These are phyloP conservation scores for Carcinoscorpius rotundicauda DNA, from an alignment of 1,140 invertebrate species.

Conservation along the genomic window DNA sequence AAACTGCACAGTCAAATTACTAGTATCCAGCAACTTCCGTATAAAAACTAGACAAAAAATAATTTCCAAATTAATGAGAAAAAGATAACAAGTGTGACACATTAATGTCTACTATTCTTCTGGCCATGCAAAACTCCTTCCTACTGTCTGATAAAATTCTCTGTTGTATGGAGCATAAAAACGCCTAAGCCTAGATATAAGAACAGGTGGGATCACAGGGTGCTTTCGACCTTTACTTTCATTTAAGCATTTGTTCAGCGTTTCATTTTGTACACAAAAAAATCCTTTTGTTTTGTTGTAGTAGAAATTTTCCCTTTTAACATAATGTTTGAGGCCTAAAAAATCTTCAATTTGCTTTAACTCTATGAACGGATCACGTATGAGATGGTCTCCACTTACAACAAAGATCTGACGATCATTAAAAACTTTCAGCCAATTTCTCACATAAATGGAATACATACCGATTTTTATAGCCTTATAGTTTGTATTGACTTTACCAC, in stretches of 20 bases:
- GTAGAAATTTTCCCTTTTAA: slow-evolving; percentile 37
- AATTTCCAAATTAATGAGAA: too few species aligned
- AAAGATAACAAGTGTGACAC: too few species aligned
- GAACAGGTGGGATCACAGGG: slow-evolving; percentile 28
- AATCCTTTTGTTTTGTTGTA: slow-evolving; percentile 43
- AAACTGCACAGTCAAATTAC: too few species aligned
- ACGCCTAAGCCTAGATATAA: slow-evolving; percentile 27
- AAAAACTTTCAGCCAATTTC: slow-evolving; percentile 56
- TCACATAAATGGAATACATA: slow-evolving; percentile 71
- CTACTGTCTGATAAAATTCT: slow-evolving; percentile 29
- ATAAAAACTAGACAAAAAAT: too few species aligned
- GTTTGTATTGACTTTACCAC: slow-evolving; percentile 66
- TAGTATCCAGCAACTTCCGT: too few species aligned
- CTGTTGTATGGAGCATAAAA: slow-evolving; percentile 32
- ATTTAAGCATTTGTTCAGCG: slow-evolving; percentile 29
- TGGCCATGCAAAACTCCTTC: slow-evolving; percentile 27
- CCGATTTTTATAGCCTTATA: slow-evolving; percentile 65
- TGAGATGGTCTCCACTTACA: slow-evolving; percentile 42
- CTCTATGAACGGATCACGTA: slow-evolving; percentile 38
- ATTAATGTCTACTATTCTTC: slow-evolving; percentile 7
- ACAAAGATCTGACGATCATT: slow-evolving; percentile 39
- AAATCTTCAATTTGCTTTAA: slow-evolving; percentile 39
- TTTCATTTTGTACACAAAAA: slow-evolving; percentile 35
- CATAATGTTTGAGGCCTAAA: slow-evolving; percentile 33
- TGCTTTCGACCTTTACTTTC: slow-evolving; percentile 36